A percentile compares a stretch with the other conserved stretches of the same genome.
Evolutionary conservation across 2,113 vertebrate genomes (phyloP).

Genomic region (Periophthalmodon schlosseri): DNA sequence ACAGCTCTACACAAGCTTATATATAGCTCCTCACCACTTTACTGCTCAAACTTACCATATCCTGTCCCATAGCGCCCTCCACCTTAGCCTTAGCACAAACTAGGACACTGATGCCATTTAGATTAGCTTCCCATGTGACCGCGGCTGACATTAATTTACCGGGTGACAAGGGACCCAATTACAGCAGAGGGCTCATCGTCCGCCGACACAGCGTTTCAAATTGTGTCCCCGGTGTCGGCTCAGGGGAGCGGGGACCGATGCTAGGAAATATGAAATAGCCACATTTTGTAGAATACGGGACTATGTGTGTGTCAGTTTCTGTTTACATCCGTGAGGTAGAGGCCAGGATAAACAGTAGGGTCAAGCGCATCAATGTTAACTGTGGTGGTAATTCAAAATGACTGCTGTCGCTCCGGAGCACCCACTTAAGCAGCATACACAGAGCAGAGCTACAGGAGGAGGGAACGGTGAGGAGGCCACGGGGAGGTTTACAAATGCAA

Average conservation of each 20-base stretch:
- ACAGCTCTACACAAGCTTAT: constrained; percentile 32
- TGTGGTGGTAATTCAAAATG: constrained; percentile 53
- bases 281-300: background rate
- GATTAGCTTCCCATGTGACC: constrained; percentile 71
- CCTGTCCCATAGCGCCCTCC: background rate
- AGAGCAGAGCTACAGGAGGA: background rate
- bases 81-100: constrained; percentile 44
- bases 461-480: background rate
- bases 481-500: background rate
- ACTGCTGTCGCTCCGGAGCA: constrained; percentile 53
- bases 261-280: constrained; percentile 22
- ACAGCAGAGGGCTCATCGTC: constrained; percentile 64
- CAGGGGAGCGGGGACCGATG: constrained; percentile 1
- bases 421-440: constrained; percentile 14
- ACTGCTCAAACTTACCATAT: constrained; percentile 19
- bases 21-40: constrained; percentile 14
- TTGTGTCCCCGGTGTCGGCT: constrained; percentile 48
- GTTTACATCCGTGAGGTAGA: constrained; percentile 24
- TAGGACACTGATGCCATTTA: constrained; percentile 78
- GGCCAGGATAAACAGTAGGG: constrained; percentile 53
- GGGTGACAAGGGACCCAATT: constrained; percentile 77
- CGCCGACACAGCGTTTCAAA: constrained; percentile 62
- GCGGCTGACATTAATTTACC: constrained; percentile 69
- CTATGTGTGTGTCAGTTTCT: constrained; percentile 44
- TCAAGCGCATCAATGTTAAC: constrained; percentile 54